Conservation (phyloP, 2,113 vertebrate genomes). For the Nerophis ophidion region DNA sequence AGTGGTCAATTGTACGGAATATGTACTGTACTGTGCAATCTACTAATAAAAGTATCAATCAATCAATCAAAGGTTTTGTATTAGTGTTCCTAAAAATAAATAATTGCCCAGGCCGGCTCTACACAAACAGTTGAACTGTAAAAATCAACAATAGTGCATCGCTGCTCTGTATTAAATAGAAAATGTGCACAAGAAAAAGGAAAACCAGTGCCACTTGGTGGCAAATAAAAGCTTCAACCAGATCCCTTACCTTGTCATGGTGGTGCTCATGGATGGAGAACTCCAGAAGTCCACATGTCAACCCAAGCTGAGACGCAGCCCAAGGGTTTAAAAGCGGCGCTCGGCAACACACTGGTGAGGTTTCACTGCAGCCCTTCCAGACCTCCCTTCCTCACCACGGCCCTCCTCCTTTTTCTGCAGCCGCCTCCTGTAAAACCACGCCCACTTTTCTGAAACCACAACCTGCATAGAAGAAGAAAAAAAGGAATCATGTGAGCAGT, state of each 20-base stretch:
- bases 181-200: background rate
- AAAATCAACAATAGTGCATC: background rate
- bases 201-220: background rate
- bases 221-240: background rate
- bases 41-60: too few species aligned
- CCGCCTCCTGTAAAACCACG: slow-evolving; percentile 9
- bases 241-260: background rate
- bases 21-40: too few species aligned
- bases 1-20: too few species aligned
- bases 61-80: too few species aligned
- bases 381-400: background rate
- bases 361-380: background rate
- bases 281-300: background rate
- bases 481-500: too few species aligned
- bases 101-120: too few species aligned
- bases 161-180: background rate
- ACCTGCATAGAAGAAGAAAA: too few species aligned
- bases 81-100: too few species aligned
- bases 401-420: background rate
- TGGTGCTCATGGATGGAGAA: background rate
- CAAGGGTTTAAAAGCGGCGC: slow-evolving; percentile 2
- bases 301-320: background rate
- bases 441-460: too few species aligned
- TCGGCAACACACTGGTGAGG: too few species aligned
- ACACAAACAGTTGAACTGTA: too few species aligned